These are phyloP conservation scores for Hermetia illucens DNA, from an alignment of 1,140 invertebrate genomes.

Conservation along the genomic window DNA sequence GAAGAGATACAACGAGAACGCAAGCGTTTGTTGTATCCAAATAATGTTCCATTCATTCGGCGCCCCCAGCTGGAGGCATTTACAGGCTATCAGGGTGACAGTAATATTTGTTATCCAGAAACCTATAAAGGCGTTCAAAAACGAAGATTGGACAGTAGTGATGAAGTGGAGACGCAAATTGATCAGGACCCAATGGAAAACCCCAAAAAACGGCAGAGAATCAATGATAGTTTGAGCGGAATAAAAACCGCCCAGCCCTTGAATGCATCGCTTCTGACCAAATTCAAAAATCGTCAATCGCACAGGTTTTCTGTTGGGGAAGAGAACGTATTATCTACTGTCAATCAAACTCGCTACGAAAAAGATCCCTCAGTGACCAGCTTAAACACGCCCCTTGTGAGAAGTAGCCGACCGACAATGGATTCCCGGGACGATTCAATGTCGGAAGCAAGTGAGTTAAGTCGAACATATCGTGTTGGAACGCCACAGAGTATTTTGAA, in stretches of 20 bases:
- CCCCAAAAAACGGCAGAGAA: slow-evolving; percentile 12
- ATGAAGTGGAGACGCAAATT: too few species aligned
- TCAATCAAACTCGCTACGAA: not conserved
- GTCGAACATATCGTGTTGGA: not conserved
- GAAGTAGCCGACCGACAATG: not conserved
- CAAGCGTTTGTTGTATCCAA: slow-evolving; percentile 5
- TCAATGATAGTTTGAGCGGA: not conserved
- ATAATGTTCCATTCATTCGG: slow-evolving; percentile 20
- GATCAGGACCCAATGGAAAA: not conserved
- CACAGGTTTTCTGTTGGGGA: not conserved
- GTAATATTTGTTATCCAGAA: slow-evolving; percentile 9
- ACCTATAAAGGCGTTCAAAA: slow-evolving; percentile 12
- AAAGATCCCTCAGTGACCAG: not conserved
- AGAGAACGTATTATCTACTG: not conserved
- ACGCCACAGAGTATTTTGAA: slow-evolving; percentile 4
- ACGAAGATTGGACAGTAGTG: slow-evolving; percentile 8
- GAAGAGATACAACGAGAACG: slow-evolving; percentile 5
- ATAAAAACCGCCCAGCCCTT: not conserved
- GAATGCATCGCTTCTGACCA: not conserved
- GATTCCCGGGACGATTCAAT: not conserved
- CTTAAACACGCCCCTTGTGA: not conserved
- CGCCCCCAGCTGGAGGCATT: slow-evolving; percentile 9
- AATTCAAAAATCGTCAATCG: not conserved
- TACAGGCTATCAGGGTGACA: slow-evolving; percentile 1
- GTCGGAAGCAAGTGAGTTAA: too few species aligned